These are phyloP conservation scores for Catagonus wagneri DNA, from an alignment of 2,113 vertebrate species.

Conservation along the genomic window DNA sequence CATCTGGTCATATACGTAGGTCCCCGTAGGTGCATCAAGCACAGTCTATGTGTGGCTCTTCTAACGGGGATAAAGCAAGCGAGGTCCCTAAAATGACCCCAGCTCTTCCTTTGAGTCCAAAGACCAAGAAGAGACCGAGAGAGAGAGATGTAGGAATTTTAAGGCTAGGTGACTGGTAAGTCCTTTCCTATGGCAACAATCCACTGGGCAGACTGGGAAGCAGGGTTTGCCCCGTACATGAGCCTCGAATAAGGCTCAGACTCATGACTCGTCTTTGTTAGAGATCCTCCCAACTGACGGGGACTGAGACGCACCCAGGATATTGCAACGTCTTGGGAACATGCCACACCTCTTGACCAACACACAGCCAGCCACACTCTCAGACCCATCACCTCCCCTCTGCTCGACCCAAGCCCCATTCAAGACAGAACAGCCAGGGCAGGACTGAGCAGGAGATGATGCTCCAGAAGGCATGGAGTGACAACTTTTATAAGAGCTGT, in stretches of 20 bases:
- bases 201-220: not conserved
- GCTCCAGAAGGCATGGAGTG: not conserved
- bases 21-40: not conserved
- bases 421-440: constrained; percentile 3
- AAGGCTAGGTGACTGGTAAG: not conserved
- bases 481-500: not conserved
- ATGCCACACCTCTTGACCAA: not conserved
- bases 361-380: not conserved
- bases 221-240: not conserved
- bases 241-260: not conserved
- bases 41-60: not conserved
- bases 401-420: not conserved
- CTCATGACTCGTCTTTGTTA: not conserved
- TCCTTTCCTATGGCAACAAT: not conserved
- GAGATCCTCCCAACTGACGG: not conserved
- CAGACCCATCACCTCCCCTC: not conserved
- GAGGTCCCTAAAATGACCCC: not conserved
- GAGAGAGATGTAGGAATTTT: not conserved
- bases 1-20: not conserved
- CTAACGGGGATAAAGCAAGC: not conserved
- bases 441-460: not conserved
- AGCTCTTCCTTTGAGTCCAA: not conserved
- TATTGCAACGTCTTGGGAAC: not conserved
- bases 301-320: not conserved
- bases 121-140: not conserved